These are phyloP conservation scores for Ochropleura leucogaster DNA, from an alignment of 2,888 invertebrate genomes.

Conservation along the genomic window DNA sequence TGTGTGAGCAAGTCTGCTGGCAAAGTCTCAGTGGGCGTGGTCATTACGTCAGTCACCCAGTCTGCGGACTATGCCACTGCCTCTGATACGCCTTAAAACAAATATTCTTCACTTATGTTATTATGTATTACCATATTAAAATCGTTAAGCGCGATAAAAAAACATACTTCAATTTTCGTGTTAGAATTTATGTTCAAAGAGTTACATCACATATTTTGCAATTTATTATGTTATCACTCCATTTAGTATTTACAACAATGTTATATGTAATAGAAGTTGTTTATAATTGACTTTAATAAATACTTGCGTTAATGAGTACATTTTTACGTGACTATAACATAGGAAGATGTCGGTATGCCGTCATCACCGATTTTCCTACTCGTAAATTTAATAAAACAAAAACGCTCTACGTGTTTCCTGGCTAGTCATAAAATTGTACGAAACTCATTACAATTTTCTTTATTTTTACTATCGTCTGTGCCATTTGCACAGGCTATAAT, in stretches of 20 bases:
- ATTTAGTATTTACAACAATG: conserved; percentile 6
- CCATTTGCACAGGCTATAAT: conserved; percentile 17
- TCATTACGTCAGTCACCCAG: conserved; percentile 49
- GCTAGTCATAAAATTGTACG: conserved; percentile 45
- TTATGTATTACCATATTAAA: conserved; percentile 3
- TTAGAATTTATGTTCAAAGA: background rate
- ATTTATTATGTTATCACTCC: conserved; percentile 15
- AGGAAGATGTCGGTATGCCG: conserved; percentile 23
- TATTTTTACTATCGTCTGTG: conserved; percentile 39
- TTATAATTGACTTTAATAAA: conserved; percentile 6
- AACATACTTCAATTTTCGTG: conserved; percentile 1
- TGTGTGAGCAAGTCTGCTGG: conserved; percentile 32
- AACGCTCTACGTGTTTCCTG: conserved; percentile 51
- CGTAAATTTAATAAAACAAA: conserved; percentile 35
- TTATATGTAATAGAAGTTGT: conserved; percentile 6
- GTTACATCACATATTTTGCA: conserved; percentile 14
- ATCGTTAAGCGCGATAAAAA: background rate
- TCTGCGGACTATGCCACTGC: conserved; percentile 15
- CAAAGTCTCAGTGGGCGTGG: conserved; percentile 55
- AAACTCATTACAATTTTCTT: conserved; percentile 49
- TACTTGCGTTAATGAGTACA: conserved; percentile 20
- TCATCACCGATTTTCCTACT: conserved; percentile 24
- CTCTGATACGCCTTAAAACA: conserved; percentile 33
- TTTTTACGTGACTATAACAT: conserved; percentile 54
- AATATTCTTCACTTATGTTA: conserved; percentile 1